These are phyloP conservation scores for Motacilla alba DNA, from an alignment of 2,113 vertebrate species.

Conservation along the genomic window DNA sequence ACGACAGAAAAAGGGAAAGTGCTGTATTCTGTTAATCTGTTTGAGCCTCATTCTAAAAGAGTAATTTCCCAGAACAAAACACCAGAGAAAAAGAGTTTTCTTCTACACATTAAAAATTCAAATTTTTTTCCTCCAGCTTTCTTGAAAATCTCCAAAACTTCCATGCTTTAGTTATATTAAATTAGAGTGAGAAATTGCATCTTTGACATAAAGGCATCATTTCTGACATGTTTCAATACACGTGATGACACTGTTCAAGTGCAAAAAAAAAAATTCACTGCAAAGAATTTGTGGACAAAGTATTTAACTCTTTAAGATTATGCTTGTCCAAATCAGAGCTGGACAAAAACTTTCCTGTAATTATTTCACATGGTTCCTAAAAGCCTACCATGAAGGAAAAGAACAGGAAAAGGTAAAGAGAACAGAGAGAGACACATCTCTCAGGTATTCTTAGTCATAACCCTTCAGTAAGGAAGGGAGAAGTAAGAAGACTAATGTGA, in stretches of 20 bases:
- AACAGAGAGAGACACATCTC: not conserved
- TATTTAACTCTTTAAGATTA: not conserved
- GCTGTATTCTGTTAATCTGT: not conserved
- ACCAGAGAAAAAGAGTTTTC: not conserved
- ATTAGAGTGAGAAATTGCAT: not conserved
- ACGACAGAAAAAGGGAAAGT: not conserved
- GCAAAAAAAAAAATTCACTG: not conserved
- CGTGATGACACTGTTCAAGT: fast-evolving
- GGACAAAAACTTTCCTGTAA: not conserved
- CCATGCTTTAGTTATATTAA: not conserved
- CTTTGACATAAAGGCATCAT: not conserved
- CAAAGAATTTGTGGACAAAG: not conserved
- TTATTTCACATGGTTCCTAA: not conserved
- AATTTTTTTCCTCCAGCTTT: not conserved
- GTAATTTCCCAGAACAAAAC: not conserved
- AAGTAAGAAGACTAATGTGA: not conserved
- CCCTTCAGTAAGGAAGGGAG: not conserved
- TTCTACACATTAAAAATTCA: not conserved
- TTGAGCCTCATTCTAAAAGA: not conserved
- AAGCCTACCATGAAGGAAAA: not conserved
- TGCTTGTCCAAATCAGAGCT: not conserved
- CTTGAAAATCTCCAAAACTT: not conserved
- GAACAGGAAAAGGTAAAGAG: not conserved
- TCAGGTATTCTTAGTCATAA: not conserved
- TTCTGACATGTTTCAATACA: not conserved